Evolutionary conservation across 2,113 vertebrate genomes (phyloP).

Genomic region (Myotis yumanensis): DNA sequence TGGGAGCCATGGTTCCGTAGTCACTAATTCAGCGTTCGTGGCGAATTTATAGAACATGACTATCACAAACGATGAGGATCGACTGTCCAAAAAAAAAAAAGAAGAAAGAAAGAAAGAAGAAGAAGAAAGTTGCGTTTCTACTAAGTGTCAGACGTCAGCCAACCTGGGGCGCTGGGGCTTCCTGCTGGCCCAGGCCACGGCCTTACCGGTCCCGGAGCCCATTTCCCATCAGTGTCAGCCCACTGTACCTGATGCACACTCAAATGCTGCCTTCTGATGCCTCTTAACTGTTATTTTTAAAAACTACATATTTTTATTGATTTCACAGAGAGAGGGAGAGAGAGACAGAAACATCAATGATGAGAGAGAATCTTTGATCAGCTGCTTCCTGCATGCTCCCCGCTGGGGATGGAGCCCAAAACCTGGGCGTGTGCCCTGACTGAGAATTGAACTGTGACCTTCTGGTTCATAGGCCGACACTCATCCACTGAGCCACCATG

Average conservation of each 20-base stretch:
- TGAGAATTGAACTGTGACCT: no score
- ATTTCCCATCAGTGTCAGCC: not conserved
- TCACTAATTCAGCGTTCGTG: not conserved
- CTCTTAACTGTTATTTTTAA: not conserved
- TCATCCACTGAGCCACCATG: no score
- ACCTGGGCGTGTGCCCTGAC: no score
- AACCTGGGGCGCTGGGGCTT: not conserved
- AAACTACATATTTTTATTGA: no score
- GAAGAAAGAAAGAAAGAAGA: no score
- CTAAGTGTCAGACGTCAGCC: not conserved
- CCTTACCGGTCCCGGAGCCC: not conserved
- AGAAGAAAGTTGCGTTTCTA: not conserved
- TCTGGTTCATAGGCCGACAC: no score
- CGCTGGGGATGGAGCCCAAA: no score
- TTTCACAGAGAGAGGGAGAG: no score
- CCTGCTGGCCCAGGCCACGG: not conserved
- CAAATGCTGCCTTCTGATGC: not conserved
- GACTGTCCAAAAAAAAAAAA: not conserved
- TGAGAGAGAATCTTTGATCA: no score
- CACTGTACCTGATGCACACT: not conserved
- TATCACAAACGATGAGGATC: not conserved
- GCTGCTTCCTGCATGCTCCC: no score
- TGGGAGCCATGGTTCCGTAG: not conserved
- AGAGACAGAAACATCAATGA: no score
- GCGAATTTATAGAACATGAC: not conserved